Conservation (phyloP, 1,140 invertebrate species). For the Popillia japonica region DNA sequence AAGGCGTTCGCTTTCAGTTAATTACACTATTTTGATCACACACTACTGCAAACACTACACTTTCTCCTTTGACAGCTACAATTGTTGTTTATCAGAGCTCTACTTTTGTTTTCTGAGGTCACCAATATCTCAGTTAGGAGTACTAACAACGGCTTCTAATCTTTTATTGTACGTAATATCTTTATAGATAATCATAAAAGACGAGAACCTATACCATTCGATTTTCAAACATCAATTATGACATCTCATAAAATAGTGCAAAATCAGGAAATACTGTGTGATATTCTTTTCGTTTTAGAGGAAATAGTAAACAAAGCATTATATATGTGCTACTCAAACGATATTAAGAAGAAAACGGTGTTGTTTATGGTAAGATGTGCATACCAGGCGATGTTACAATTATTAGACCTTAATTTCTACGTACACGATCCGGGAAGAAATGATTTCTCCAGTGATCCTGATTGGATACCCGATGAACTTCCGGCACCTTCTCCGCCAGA, state of each 20-base stretch:
- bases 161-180: too few relatives aligned
- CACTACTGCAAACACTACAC: too few relatives aligned
- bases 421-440: slow-evolving; percentile 38
- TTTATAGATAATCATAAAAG: too few relatives aligned
- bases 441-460: slow-evolving; percentile 26
- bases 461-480: slow-evolving; percentile 40
- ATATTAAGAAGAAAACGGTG: slow-evolving; percentile 59
- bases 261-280: background rate
- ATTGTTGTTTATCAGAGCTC: too few relatives aligned
- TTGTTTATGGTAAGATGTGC: slow-evolving; percentile 60
- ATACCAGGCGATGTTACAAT: slow-evolving; percentile 57
- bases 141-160: too few relatives aligned
- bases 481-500: slow-evolving; percentile 41
- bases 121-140: background rate
- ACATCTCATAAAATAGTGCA: background rate
- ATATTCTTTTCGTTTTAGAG: slow-evolving; percentile 59
- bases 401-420: slow-evolving; percentile 45
- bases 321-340: slow-evolving; percentile 55
- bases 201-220: too few relatives aligned
- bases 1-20: too few relatives aligned
- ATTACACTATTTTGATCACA: too few relatives aligned
- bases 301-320: slow-evolving; percentile 60
- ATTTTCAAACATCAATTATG: background rate
- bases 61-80: too few relatives aligned
- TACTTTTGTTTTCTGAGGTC: too few relatives aligned